A percentile compares a stretch with the other conserved stretches of the same genome.
Evolutionary conservation across 2,113 vertebrate genomes (phyloP).

Genomic region (Elanoides forficatus): DNA sequence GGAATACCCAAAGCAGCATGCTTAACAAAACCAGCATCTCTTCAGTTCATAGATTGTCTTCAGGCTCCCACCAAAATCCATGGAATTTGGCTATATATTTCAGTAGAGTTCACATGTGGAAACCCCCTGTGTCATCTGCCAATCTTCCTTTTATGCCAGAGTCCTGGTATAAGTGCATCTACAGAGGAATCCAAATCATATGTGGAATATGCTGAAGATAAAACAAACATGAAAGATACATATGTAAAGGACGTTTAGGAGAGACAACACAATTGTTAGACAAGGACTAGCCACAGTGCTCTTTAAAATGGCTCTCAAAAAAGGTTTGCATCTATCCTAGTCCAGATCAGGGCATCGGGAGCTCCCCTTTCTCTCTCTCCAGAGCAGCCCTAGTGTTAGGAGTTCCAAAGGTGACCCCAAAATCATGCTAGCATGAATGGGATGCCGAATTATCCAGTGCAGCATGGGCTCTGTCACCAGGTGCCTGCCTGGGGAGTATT

Average conservation of each 20-base stretch:
- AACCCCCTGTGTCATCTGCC: neutral
- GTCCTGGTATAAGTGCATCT: neutral
- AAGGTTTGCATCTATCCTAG: neutral
- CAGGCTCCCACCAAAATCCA: neutral
- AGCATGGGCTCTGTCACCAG: neutral
- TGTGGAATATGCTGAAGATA: neutral
- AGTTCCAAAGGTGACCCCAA: neutral
- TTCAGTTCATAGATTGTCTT: neutral
- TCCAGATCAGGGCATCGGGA: neutral
- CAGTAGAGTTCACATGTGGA: neutral
- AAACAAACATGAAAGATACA: neutral
- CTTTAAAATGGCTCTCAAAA: neutral
- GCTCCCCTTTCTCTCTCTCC: neutral
- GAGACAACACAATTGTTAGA: neutral
- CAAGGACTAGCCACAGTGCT: neutral
- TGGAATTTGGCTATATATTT: neutral
- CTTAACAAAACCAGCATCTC: neutral
- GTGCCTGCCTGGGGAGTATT: neutral
- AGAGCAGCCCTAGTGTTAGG: neutral
- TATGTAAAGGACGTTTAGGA: neutral
- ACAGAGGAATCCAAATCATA: neutral
- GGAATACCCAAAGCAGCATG: neutral
- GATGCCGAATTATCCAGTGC: neutral
- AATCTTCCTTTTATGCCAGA: neutral
- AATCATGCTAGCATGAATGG: neutral